Percentiles rank a stretch among this genome's conserved stretches.
phyloP scores from a whole-genome alignment of 2,113 vertebrate genomes.

The rat (Rattus norvegicus) region DNA sequence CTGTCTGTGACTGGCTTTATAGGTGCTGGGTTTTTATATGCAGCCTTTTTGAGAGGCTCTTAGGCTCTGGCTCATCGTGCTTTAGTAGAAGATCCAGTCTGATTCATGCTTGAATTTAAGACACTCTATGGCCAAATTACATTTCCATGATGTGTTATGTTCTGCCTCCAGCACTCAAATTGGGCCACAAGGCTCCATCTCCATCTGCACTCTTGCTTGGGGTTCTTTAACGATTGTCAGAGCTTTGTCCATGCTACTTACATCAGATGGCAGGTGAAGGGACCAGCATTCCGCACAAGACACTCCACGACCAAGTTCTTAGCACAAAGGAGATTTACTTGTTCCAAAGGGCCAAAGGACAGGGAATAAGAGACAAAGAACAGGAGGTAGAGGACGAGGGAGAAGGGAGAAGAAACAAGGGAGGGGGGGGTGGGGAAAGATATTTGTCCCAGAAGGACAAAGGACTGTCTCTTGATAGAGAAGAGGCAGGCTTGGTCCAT shows the following conservation, averaged over 20 bases:
- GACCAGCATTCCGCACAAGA: background rate
- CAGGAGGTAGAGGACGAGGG: background rate
- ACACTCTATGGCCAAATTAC: background rate
- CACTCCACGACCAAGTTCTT: background rate
- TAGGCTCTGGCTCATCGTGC: slow-evolving; percentile 48
- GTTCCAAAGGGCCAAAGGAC: background rate
- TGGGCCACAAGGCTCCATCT: background rate
- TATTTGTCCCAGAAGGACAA: background rate
- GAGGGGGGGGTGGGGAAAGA: background rate
- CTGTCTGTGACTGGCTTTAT: slow-evolving; percentile 41
- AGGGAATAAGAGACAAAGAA: background rate
- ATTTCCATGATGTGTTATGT: background rate
- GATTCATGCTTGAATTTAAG: background rate
- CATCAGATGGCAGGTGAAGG: background rate
- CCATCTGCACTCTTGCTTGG: background rate
- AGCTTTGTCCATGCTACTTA: background rate
- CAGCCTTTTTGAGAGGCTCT: slow-evolving; percentile 45
- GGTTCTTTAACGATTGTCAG: slow-evolving; percentile 17
- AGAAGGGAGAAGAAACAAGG: background rate
- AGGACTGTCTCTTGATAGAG: background rate
- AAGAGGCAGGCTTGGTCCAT: background rate
- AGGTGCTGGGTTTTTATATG: background rate
- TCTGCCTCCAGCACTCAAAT: background rate
- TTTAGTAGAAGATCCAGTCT: slow-evolving; percentile 29
- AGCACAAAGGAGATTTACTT: background rate